Conservation (phyloP, 1,140 invertebrate species). For the Euwallacea fornicatus region DNA sequence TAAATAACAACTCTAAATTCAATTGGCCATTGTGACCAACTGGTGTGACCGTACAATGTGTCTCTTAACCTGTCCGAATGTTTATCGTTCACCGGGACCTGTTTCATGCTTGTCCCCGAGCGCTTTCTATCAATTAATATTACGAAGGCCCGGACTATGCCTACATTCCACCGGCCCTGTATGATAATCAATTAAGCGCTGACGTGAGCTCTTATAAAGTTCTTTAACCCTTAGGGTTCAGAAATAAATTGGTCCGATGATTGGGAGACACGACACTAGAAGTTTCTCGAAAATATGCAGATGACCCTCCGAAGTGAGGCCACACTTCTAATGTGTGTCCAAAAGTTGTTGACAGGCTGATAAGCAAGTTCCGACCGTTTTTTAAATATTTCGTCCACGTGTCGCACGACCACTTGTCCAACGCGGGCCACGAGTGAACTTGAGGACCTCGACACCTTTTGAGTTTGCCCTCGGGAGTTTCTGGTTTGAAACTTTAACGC, state of each 20-base stretch:
- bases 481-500: too few relatives aligned
- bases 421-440: too few relatives aligned
- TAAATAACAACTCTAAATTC: neutral
- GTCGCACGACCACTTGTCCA: too few relatives aligned
- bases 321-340: too few relatives aligned
- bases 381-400: too few relatives aligned
- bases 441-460: too few relatives aligned
- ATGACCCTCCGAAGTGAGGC: too few relatives aligned
- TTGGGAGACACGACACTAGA: neutral
- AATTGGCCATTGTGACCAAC: constrained; percentile 15
- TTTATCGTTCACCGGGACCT: constrained; percentile 29
- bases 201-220: constrained; percentile 16
- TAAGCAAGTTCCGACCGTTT: too few relatives aligned
- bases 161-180: constrained; percentile 34
- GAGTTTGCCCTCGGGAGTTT: too few relatives aligned
- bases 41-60: constrained; percentile 35
- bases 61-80: constrained; percentile 32
- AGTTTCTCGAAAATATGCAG: too few relatives aligned
- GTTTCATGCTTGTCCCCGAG: constrained; percentile 23
- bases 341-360: too few relatives aligned
- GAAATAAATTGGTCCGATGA: constrained; percentile 11
- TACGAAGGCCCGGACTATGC: constrained; percentile 22
- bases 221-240: constrained; percentile 23
- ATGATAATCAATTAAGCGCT: constrained; percentile 35
- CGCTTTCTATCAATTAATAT: constrained; percentile 37